Evolutionary conservation across 2,113 vertebrate species (phyloP), one percentile per base, ranked within the genome.

Genomic region (Aegithalos caudatus): DNA sequence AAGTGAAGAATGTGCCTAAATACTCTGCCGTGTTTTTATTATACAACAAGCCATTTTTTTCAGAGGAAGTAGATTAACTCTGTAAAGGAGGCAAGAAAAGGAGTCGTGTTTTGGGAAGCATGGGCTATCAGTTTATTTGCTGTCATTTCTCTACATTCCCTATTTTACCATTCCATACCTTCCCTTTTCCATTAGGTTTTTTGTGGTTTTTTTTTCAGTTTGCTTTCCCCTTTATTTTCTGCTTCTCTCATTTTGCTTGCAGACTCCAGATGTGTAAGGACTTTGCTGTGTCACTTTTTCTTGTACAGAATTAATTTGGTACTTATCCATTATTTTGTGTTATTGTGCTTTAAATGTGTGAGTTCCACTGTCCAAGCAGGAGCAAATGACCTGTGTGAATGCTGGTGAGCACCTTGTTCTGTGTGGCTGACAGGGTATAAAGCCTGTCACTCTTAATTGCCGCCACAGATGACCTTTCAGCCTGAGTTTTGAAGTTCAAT

Each of bases 381-480:
- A 94, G 54, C 37, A 91, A 84, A 89, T 51, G 37, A 66, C 57
- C 70, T 89, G 33, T 33, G n/a, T 70, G 57, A 57, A 67, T 17
- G 11, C 51, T 47, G 66, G 62, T 12, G 29, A 81, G 38, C 57
- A 57, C 56, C 70, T 42, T 66, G 66, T 25, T 84, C 74, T 79
- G 87, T 70, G 44, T 47, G 56, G 81, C 72, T 84, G 47, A 37
- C 56, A 86, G 50, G 53, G n/a, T 60, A 56, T 23, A 91, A 91
- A 92, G 69, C 69, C 69, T 79, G 67, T 87, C 94, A 77, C 85
- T 90, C 93, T 66, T 91, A 90, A 94, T 81, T 95, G 92, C 90
- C 67, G 51, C 81, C 71, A 90, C 35, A 62, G 58, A 82, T 8
- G 54, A 87, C 90, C 90, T 95, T 94, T 81, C 74, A 77, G 87